Base-by-base conservation (phyloP, 2,113 vertebrate species). In the Pelobates fuscus region DNA sequence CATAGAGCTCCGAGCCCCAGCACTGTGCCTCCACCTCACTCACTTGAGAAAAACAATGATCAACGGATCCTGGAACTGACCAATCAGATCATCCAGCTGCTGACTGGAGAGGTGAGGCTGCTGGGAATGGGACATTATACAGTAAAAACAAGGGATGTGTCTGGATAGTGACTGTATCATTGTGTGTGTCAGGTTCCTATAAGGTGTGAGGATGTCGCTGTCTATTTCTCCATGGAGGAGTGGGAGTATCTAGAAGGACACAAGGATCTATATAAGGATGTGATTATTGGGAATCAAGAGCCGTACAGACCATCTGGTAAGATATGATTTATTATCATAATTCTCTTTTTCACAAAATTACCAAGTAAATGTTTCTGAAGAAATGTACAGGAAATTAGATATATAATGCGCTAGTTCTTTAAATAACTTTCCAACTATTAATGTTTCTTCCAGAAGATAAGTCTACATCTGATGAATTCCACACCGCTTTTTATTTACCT, bases 241-340 rank as follows among this genome's bases (percentile, higher is more conserved):
- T 61, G 69, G 69, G 37, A 71, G 12, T 71, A 71, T 49, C 17
- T 71, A 30, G 15, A 59, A 26, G 57, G 23, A 49, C 25, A 30
- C 69, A 71, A 30, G 25, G 69, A 71, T 30, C 37, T 61, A 0
- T 60, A 61, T n/a, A 27, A 49, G 32, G 21, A 27, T 3, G 68
- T 37, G 37, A 82, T 86, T 83, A 83, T 81, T 66, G 86, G 85
- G 78, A 84, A 82, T 82, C 83, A 37, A 5, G 5, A 37, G 32
- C 32, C n/a, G n/a, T n/a, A n/a, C n/a, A n/a, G n/a, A n/a, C n/a
- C n/a, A n/a, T n/a, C n/a, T n/a, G n/a, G n/a, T n/a, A n/a, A n/a
- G n/a, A n/a, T n/a, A n/a, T n/a, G n/a, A n/a, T n/a, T n/a, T n/a
- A n/a, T n/a, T n/a, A n/a, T n/a, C n/a, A n/a, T n/a, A n/a, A n/a